Conservation (phyloP, 2,113 vertebrate genomes). For the Ondatra zibethicus region DNA sequence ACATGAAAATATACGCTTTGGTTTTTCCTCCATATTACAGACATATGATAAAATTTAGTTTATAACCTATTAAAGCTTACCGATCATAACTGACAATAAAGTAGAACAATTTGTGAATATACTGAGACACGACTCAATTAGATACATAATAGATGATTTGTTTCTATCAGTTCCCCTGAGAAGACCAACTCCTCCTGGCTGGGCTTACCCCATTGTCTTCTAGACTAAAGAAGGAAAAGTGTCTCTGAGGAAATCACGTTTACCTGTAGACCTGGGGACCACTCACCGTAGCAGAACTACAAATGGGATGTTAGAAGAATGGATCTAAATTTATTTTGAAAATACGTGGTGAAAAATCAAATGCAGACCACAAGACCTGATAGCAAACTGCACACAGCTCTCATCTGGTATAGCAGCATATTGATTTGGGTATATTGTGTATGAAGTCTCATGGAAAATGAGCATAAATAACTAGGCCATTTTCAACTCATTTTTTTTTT, state of each 20-base stretch:
- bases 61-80: neutral
- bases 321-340: slow-evolving; percentile 19
- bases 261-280: neutral
- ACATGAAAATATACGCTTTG: neutral
- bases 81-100: neutral
- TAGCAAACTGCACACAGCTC: neutral
- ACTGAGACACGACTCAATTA: neutral
- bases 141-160: neutral
- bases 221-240: neutral
- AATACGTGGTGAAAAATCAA: neutral
- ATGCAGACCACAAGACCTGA: neutral
- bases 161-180: neutral
- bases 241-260: neutral
- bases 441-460: neutral
- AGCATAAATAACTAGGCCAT: neutral
- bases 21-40: neutral
- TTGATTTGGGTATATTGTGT: neutral
- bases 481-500: neutral
- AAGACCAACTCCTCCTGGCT: neutral
- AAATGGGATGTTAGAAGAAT: neutral
- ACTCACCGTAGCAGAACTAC: neutral
- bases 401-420: neutral
- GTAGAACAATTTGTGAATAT: neutral
- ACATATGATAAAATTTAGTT: neutral
- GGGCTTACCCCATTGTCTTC: neutral